Conservation (phyloP, 2,888 invertebrate genomes). For the Cepaea hortensis region DNA sequence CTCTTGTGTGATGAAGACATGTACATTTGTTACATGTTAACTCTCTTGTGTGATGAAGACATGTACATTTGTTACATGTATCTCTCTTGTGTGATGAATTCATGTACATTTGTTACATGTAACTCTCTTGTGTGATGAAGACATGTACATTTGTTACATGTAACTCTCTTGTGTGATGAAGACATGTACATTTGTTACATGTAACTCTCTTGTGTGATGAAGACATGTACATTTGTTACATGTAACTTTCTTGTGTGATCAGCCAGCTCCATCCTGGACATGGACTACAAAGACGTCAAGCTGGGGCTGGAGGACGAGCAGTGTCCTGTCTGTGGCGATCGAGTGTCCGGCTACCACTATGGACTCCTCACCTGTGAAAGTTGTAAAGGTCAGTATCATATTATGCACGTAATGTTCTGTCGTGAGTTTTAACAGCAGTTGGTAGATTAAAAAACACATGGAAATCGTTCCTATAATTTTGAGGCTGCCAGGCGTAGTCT, state of each 20-base stretch:
- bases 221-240: neutral
- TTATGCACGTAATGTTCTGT: too few relatives aligned
- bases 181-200: neutral
- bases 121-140: too few relatives aligned
- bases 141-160: too few relatives aligned
- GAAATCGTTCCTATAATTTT: too few relatives aligned
- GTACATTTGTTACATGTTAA: neutral
- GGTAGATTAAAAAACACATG: too few relatives aligned
- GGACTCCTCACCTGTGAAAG: constrained; percentile 99
- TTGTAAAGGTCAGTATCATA: constrained; percentile 83
- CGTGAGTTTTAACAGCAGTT: too few relatives aligned
- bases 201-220: too few relatives aligned
- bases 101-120: neutral
- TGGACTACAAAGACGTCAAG: constrained; percentile 83
- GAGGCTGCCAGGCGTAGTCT: too few relatives aligned
- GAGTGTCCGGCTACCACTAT: constrained; percentile 99
- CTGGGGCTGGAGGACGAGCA: constrained; percentile 91
- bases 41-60: constrained; percentile 48
- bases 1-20: constrained; percentile 53
- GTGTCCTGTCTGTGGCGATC: constrained; percentile 98
- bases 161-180: too few relatives aligned
- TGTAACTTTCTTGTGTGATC: constrained; percentile 52
- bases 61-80: neutral
- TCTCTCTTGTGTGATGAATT: constrained; percentile 44
- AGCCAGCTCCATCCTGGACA: constrained; percentile 64